Evolutionary conservation across 1,140 invertebrate species (phyloP), one percentile per base, ranked within the genome.

Genomic region (Laupala kohalensis): DNA sequence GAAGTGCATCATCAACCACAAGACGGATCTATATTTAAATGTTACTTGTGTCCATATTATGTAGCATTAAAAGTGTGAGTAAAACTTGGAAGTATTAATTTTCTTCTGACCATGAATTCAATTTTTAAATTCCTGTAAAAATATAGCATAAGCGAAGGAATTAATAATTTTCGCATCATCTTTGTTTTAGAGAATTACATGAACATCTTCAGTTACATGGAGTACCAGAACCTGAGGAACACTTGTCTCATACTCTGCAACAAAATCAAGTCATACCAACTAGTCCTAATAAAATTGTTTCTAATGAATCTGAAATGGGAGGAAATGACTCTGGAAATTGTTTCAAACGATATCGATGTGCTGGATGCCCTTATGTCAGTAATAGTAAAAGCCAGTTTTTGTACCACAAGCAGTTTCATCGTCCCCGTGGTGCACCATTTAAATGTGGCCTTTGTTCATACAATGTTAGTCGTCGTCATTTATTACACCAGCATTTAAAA

Each of bases 391-490:
- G 90, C 64, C 92, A 94, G 78, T 92, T 89, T 76, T 85, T 91
- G 74, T 92, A 94, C 78, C 92, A 94, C 75, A 90, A 91, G 75
- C 91, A 94, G 78, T 91, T 94, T 77, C 92, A 95, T 77, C 85
- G 90, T 63, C 86, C 89, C 6, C 85, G 87, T 69, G 85, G 87
- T 66, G 85, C 86, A 4, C 87, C 88, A 26, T 94, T 90, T 79
- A 90, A 92, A 78, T 95, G 93, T 79, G 85, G 85, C 0, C 81
- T 88, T 71, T 95, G 92, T 79, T 88, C 89, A 73, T 95, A 93
- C 77, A 92, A 91, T 78, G 92, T 93, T 1, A 90, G 87, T 28
- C 90, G 91, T 78, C 84, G 88, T 64, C 89, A 93, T 76, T 82
- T 94, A 15, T 80, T 95, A 3, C 87, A 89, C 76, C 90, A 92